Evolutionary conservation across 2,113 vertebrate species (phyloP).

Genomic region (Lophochroa leadbeateri): DNA sequence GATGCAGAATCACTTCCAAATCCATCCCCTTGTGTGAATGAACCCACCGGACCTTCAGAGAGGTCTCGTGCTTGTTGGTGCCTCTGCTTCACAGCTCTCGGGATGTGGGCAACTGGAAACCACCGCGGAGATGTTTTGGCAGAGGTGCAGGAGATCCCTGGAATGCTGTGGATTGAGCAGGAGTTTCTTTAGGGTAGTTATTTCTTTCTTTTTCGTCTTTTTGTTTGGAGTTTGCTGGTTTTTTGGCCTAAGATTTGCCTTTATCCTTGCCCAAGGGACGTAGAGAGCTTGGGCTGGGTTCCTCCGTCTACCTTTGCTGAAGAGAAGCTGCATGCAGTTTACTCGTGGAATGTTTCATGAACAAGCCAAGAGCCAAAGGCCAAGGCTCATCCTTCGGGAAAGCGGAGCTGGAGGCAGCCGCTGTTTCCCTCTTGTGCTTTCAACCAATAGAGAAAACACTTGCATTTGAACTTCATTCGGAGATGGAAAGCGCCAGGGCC

Average conservation of each 20-base stretch:
- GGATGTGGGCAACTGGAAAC: not conserved
- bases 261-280: not conserved
- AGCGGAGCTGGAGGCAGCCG: not conserved
- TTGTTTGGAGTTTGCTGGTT: not conserved
- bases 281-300: not conserved
- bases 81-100: not conserved
- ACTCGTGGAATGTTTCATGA: not conserved
- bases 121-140: not conserved
- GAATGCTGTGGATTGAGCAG: not conserved
- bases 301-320: not conserved
- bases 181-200: not conserved
- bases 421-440: not conserved
- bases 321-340: not conserved
- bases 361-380: not conserved
- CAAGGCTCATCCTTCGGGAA: not conserved
- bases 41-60: not conserved
- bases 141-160: not conserved
- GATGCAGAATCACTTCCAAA: not conserved
- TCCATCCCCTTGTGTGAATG: not conserved
- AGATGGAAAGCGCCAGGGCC: not conserved
- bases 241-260: constrained; percentile 22
- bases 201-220: not conserved
- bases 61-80: accelerated
- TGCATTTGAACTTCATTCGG: not conserved
- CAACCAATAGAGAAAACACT: not conserved